These are phyloP conservation scores for Chiloscyllium plagiosum DNA, from an alignment of 2,113 vertebrate species.

Conservation along the genomic window DNA sequence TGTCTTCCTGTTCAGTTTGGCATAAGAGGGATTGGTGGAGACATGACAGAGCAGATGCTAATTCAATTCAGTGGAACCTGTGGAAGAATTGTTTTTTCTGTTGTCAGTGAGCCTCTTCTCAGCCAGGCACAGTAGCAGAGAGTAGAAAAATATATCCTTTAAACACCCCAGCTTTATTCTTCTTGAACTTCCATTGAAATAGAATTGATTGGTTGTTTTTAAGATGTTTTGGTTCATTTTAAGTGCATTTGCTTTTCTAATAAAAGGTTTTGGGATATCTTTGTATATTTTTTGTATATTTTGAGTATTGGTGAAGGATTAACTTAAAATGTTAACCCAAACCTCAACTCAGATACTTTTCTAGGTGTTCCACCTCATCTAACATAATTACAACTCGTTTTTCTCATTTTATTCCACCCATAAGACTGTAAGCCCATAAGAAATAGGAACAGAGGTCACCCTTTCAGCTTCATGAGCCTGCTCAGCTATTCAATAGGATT, in stretches of 20 bases:
- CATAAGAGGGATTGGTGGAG: background rate
- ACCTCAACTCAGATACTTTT: background rate
- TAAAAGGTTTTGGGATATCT: background rate
- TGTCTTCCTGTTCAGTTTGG: background rate
- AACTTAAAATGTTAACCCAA: background rate
- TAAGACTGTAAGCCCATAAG: too few species aligned
- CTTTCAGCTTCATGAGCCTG: too few species aligned
- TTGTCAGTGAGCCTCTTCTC: background rate
- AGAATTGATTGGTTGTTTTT: background rate
- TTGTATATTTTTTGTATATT: background rate
- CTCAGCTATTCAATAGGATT: too few species aligned
- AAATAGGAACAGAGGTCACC: too few species aligned
- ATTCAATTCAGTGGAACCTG: background rate
- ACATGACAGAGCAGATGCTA: background rate
- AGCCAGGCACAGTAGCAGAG: too few species aligned
- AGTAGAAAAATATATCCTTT: background rate
- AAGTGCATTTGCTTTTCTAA: background rate
- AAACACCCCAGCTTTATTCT: too few species aligned
- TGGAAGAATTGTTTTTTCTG: background rate
- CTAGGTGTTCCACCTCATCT: background rate
- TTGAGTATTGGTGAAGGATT: too few species aligned
- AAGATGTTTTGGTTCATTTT: background rate
- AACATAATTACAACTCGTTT: background rate
- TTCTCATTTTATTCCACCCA: background rate
- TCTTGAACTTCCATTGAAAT: background rate